Evolutionary conservation across 2,888 invertebrate species (phyloP).

Genomic region (Alloplasta piceator): DNA sequence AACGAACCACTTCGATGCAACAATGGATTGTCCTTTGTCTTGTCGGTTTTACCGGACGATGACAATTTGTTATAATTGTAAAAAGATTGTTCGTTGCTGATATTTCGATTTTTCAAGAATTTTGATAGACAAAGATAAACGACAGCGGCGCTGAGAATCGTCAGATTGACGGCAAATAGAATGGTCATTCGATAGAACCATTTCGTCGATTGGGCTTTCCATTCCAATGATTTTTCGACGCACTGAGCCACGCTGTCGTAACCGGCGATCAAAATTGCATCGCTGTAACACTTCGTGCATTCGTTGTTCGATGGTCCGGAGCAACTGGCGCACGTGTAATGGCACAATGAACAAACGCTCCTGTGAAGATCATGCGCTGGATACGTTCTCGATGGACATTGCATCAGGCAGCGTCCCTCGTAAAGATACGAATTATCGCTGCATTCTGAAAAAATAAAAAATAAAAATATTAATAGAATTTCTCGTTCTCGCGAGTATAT

Average conservation of each 20-base stretch:
- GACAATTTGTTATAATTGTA: slow-evolving; percentile 55
- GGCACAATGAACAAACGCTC: slow-evolving; percentile 87
- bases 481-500: no score
- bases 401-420: slow-evolving; percentile 86
- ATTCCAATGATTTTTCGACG: slow-evolving; percentile 73
- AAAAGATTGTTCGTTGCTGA: not conserved
- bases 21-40: slow-evolving; percentile 32
- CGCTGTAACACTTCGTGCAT: slow-evolving; percentile 88
- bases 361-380: slow-evolving; percentile 72
- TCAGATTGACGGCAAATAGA: slow-evolving; percentile 72
- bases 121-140: slow-evolving; percentile 65
- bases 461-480: no score
- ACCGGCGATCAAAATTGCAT: slow-evolving; percentile 84
- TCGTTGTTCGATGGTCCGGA: slow-evolving; percentile 88
- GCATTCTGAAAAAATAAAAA: slow-evolving; percentile 87
- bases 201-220: slow-evolving; percentile 75
- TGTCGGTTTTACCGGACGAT: not conserved
- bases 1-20: slow-evolving; percentile 54
- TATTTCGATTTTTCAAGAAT: slow-evolving; percentile 30
- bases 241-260: slow-evolving; percentile 70
- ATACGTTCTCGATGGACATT: slow-evolving; percentile 84
- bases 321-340: slow-evolving; percentile 90
- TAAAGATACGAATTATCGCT: slow-evolving; percentile 86
- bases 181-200: slow-evolving; percentile 77
- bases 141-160: slow-evolving; percentile 61